Evolutionary conservation across 2,797 vertebrate species (phyloP).

Genomic region (Xerus rutilus): DNA sequence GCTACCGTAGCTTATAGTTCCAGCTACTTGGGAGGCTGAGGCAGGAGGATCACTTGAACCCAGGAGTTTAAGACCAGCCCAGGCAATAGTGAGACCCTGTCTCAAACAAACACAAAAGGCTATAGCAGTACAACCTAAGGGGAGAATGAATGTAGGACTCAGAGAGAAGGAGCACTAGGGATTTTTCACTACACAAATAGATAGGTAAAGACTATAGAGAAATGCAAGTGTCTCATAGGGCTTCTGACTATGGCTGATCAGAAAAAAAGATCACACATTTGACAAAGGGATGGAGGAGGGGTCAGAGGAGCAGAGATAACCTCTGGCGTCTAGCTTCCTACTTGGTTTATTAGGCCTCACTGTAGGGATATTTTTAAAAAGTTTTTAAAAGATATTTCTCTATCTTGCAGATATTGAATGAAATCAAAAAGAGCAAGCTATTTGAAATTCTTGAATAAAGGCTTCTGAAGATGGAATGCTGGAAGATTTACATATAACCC

Average conservation of each 20-base stretch:
- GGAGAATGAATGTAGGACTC: background rate
- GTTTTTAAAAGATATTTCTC: constrained; percentile 6
- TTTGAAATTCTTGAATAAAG: background rate
- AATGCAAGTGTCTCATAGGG: background rate
- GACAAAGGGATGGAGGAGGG: background rate
- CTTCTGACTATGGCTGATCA: background rate
- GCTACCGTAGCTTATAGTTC: background rate
- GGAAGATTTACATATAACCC: background rate
- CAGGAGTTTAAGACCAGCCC: background rate
- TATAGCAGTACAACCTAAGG: background rate
- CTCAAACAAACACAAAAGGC: background rate
- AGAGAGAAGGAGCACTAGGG: background rate
- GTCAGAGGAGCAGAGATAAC: background rate
- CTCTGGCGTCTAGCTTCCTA: background rate
- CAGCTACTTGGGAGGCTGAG: background rate
- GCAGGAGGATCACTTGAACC: background rate
- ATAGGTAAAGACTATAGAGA: background rate
- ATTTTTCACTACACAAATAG: background rate
- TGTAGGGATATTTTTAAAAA: background rate
- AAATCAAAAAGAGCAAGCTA: constrained; percentile 13
- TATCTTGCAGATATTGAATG: background rate
- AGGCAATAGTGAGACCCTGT: background rate
- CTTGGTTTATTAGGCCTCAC: background rate
- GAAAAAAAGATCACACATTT: background rate
- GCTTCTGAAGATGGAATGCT: background rate